Evolutionary conservation across 2,797 vertebrate species (phyloP).

Genomic region (Microcaecilia unicolor): DNA sequence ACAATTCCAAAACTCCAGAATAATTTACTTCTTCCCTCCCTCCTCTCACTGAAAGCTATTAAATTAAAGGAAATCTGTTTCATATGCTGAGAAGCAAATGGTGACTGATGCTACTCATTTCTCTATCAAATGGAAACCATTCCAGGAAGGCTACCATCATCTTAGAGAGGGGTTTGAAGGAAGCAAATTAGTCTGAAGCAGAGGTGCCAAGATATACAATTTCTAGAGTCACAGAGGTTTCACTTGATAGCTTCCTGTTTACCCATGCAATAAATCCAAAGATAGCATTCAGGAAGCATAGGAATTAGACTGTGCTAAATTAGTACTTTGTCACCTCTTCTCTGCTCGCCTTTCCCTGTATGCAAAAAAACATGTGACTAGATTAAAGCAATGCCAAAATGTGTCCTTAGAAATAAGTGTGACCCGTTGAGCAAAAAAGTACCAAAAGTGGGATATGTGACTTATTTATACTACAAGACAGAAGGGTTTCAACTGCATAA

Average conservation of each 20-base stretch:
- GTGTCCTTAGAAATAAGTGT: too few relatives aligned
- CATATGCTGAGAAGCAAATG: not conserved
- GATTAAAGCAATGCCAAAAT: too few relatives aligned
- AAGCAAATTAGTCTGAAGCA: slow-evolving; percentile 4
- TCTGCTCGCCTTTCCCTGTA: too few relatives aligned
- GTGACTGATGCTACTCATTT: too few relatives aligned
- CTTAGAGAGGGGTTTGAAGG: not conserved
- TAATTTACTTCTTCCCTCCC: not conserved
- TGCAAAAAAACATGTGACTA: too few relatives aligned
- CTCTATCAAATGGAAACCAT: not conserved
- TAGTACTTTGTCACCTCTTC: too few relatives aligned
- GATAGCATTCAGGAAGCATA: too few relatives aligned
- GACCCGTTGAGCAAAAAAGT: too few relatives aligned
- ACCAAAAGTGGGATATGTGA: too few relatives aligned
- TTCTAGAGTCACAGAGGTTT: slow-evolving; percentile 3
- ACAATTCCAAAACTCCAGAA: slow-evolving; percentile 1
- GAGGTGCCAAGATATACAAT: slow-evolving; percentile 1
- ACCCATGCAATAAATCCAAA: not conserved
- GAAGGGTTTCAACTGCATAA: too few relatives aligned
- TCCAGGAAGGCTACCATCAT: not conserved
- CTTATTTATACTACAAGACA: too few relatives aligned
- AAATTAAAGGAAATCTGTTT: not conserved
- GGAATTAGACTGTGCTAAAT: too few relatives aligned
- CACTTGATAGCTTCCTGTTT: not conserved
- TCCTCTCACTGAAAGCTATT: not conserved